Evolutionary conservation across 2,888 invertebrate species (phyloP).

Genomic region (Lasioglossum zephyrum): DNA sequence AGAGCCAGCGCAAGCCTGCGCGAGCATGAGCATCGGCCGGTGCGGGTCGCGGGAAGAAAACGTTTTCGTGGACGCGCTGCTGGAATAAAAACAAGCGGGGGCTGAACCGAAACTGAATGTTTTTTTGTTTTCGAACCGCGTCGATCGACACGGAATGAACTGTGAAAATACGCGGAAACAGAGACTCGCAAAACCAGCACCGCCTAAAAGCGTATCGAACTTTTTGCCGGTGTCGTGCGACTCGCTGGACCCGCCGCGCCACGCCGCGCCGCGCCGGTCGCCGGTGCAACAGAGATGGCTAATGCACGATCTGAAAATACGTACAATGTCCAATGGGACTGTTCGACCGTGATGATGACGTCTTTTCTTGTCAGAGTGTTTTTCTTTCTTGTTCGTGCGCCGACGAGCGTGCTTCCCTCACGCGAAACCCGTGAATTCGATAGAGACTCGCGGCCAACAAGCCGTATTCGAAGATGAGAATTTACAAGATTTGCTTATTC

Average conservation of each 20-base stretch:
- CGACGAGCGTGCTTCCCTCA: not conserved
- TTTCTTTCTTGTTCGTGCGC: slow-evolving; percentile 21
- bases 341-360: slow-evolving; percentile 21
- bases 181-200: slow-evolving; percentile 35
- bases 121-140: slow-evolving; percentile 15
- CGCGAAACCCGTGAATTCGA: not conserved
- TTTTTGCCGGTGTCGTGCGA: slow-evolving; percentile 33
- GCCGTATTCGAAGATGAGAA: not conserved
- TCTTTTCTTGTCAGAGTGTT: slow-evolving; percentile 17
- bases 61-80: not conserved
- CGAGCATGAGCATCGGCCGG: not conserved
- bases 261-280: not conserved
- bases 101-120: slow-evolving; percentile 33
- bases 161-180: slow-evolving; percentile 46
- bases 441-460: not conserved
- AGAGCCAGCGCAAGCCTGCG: slow-evolving; percentile 16
- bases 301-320: slow-evolving; percentile 30
- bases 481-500: not conserved
- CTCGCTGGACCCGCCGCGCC: slow-evolving; percentile 14
- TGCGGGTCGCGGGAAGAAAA: not conserved
- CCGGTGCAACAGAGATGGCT: slow-evolving; percentile 7
- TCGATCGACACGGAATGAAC: slow-evolving; percentile 43
- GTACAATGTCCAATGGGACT: slow-evolving; percentile 4
- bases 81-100: slow-evolving; percentile 25
- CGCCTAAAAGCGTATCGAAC: slow-evolving; percentile 36